Evolutionary conservation across 2,797 vertebrate species (phyloP).

Genomic region (Hapalemur alaotrensis): DNA sequence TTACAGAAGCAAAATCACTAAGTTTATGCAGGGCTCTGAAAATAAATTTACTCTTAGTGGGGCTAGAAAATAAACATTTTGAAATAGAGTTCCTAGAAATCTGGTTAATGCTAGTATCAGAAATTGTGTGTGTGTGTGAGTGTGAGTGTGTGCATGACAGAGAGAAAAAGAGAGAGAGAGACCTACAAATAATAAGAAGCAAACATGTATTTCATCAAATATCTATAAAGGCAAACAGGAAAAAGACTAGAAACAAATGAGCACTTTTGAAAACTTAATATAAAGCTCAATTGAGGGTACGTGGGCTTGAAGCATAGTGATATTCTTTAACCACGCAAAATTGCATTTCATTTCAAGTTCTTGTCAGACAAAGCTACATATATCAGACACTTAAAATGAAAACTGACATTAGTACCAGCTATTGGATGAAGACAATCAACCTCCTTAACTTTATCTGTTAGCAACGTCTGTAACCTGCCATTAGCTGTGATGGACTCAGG

Average conservation of each 20-base stretch:
- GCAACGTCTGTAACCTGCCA: background rate
- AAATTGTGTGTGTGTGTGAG: background rate
- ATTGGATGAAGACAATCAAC: background rate
- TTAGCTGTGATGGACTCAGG: background rate
- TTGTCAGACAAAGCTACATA: constrained; percentile 16
- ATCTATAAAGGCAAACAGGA: constrained; percentile 51
- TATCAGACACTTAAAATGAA: constrained; percentile 28
- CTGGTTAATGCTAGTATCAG: background rate
- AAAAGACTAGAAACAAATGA: background rate
- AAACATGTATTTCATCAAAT: constrained; percentile 32
- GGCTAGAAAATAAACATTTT: constrained; percentile 41
- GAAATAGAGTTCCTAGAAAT: constrained; percentile 61
- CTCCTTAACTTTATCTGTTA: background rate
- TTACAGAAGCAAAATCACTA: constrained; percentile 27
- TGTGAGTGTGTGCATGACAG: background rate
- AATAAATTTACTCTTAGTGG: constrained; percentile 57
- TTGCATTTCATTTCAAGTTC: constrained; percentile 43
- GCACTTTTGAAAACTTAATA: constrained; percentile 54
- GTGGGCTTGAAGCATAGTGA: background rate
- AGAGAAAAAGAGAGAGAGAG: background rate
- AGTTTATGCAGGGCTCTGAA: background rate
- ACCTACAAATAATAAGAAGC: background rate
- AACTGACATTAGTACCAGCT: background rate
- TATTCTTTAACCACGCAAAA: constrained; percentile 13
- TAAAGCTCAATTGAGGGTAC: background rate